phyloP scores from a whole-genome alignment of 2,888 invertebrate species.

The Monopis laevigella region DNA sequence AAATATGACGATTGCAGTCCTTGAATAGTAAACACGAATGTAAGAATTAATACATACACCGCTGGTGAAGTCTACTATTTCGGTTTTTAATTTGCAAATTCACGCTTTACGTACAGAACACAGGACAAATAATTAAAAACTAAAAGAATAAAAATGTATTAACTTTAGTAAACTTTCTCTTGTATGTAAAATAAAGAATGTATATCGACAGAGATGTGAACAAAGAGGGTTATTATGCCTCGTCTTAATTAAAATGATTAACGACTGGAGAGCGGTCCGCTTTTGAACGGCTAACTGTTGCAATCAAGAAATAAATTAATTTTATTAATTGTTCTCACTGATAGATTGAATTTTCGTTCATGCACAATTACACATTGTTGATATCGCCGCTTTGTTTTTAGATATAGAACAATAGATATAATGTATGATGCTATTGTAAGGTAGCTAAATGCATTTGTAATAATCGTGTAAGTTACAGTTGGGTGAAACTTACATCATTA shows the following conservation, averaged over 20 bases:
- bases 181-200: conserved; percentile 5
- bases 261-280: conserved; percentile 52
- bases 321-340: conserved; percentile 47
- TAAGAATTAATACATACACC: too few relatives aligned
- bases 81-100: too few relatives aligned
- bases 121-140: too few relatives aligned
- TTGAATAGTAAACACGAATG: too few relatives aligned
- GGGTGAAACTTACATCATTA: too few relatives aligned
- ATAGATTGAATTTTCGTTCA: conserved; percentile 11
- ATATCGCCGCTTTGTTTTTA: neutral
- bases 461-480: too few relatives aligned
- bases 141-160: too few relatives aligned
- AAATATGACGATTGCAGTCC: too few relatives aligned
- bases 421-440: neutral
- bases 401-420: conserved; percentile 4
- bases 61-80: too few relatives aligned
- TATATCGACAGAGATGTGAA: conserved; percentile 41
- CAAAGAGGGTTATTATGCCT: conserved; percentile 54
- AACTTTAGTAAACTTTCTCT: conserved; percentile 4
- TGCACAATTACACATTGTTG: conserved; percentile 9
- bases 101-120: too few relatives aligned
- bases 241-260: conserved; percentile 67
- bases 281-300: conserved; percentile 58
- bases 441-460: too few relatives aligned
- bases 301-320: conserved; percentile 66